These are phyloP conservation scores for Chiloscyllium plagiosum DNA, from an alignment of 2,113 vertebrate species.

Conservation along the genomic window DNA sequence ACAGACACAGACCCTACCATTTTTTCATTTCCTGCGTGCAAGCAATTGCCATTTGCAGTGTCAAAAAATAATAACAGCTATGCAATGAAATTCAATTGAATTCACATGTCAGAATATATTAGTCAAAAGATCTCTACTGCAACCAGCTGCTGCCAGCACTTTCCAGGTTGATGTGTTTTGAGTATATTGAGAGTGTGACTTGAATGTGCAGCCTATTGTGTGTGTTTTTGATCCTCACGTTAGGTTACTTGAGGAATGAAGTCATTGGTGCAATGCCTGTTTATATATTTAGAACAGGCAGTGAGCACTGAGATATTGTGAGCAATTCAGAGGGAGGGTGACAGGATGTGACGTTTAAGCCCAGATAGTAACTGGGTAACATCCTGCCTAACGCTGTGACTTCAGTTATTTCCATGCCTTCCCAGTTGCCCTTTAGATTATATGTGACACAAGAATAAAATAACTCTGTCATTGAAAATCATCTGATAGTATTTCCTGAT, in stretches of 20 bases:
- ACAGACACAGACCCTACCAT: background rate
- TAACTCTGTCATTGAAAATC: background rate
- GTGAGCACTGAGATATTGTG: background rate
- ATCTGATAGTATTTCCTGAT: background rate
- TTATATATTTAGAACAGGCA: background rate
- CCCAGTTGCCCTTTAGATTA: background rate
- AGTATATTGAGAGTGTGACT: background rate
- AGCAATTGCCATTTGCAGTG: background rate
- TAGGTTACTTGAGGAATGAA: background rate
- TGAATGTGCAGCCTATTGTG: background rate
- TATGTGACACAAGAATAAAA: background rate
- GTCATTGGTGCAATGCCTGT: background rate
- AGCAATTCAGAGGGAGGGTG: background rate
- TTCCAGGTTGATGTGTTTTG: background rate
- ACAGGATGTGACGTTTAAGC: background rate
- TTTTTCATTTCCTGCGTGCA: conserved; percentile 13
- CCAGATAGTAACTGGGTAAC: background rate
- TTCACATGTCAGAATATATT: background rate
- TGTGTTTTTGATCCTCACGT: background rate
- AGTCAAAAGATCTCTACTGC: background rate
- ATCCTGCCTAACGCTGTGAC: background rate
- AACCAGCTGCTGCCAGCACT: background rate
- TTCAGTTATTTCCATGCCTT: background rate
- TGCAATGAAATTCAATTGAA: background rate
- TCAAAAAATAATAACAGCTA: background rate